phyloP scores from a whole-genome alignment of 2,113 vertebrate species.

The Nanger granti region DNA sequence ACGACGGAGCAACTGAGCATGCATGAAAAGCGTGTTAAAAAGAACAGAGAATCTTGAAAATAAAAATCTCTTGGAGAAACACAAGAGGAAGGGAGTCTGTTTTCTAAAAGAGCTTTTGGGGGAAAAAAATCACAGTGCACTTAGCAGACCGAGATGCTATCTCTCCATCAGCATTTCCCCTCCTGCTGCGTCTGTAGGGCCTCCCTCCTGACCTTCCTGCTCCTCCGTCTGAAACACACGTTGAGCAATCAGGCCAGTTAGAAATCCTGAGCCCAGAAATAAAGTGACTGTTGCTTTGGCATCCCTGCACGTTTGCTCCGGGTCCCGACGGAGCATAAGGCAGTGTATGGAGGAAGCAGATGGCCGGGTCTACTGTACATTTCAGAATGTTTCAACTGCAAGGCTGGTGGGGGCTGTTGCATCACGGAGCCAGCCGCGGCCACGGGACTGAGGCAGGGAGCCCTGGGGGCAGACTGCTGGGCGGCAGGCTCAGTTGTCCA shows the following conservation, averaged over 20 bases:
- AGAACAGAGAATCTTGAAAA: background rate
- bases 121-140: conserved; percentile 4
- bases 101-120: background rate
- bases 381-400: conserved; percentile 41
- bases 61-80: background rate
- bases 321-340: background rate
- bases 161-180: background rate
- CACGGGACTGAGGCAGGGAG: background rate
- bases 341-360: conserved; percentile 48
- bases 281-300: conserved; percentile 44
- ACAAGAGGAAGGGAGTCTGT: background rate
- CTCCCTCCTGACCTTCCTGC: background rate
- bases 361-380: background rate
- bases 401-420: background rate
- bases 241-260: conserved; percentile 54
- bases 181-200: background rate
- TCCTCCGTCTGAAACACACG: accelerated
- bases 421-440: background rate
- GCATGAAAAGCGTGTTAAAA: background rate
- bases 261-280: conserved; percentile 38
- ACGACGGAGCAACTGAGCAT: background rate
- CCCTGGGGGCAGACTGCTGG: background rate
- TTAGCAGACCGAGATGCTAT: background rate
- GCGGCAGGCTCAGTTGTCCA: background rate
- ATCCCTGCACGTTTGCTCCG: background rate